phyloP scores from a whole-genome alignment of 2,797 vertebrate species.

The Sphaeramia orbicularis region DNA sequence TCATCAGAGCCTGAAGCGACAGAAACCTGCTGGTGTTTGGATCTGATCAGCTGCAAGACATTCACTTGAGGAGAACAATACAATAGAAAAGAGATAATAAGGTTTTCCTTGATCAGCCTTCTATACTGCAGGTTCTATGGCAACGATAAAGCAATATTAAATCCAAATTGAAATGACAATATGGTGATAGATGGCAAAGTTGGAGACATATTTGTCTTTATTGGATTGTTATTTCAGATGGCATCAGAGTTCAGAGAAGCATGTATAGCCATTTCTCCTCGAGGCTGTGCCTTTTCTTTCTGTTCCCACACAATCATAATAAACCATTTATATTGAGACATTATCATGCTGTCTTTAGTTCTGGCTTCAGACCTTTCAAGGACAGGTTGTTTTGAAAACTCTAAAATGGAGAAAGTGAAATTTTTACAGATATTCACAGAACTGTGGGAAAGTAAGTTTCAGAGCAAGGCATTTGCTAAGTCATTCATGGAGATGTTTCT shows the following conservation, averaged over 20 bases:
- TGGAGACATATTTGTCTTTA: too few relatives aligned
- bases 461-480: background rate
- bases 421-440: background rate
- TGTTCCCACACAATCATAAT: too few relatives aligned
- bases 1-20: background rate
- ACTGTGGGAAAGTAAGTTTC: background rate
- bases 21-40: background rate
- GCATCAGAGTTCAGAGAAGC: background rate
- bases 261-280: too few relatives aligned
- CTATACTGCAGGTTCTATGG: background rate
- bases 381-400: background rate
- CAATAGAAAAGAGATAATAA: background rate
- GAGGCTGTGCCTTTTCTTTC: too few relatives aligned
- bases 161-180: background rate
- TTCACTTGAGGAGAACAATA: background rate
- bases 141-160: background rate
- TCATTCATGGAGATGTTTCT: too few relatives aligned
- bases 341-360: background rate
- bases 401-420: background rate
- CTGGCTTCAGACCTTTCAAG: background rate
- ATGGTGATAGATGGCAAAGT: constrained; percentile 1
- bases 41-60: background rate
- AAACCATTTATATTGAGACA: background rate
- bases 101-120: background rate
- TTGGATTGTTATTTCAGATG: background rate